Conservation (phyloP, 2,113 vertebrate genomes). For the Scophthalmus maximus region DNA sequence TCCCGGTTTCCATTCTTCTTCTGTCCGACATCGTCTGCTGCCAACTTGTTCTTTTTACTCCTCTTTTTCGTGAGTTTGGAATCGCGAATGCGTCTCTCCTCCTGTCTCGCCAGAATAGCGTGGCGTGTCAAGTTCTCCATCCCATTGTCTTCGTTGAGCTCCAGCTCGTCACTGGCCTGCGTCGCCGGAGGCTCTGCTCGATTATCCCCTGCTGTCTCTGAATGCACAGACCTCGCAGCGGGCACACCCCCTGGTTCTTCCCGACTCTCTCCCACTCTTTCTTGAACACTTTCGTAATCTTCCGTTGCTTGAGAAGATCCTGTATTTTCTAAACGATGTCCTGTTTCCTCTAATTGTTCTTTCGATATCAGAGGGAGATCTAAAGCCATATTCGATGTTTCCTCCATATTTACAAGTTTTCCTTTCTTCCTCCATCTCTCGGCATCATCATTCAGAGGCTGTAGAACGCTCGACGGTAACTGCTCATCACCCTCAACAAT, state of each 20-base stretch:
- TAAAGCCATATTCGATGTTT: not conserved
- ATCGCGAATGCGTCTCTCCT: not conserved
- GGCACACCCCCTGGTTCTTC: too few species aligned
- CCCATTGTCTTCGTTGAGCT: not conserved
- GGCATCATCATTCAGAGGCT: not conserved
- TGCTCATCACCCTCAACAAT: not conserved
- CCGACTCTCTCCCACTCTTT: not conserved
- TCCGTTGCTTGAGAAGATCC: not conserved
- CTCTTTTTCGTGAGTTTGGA: conserved; percentile 39
- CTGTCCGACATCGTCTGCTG: not conserved
- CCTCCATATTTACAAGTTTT: not conserved
- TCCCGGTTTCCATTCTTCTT: not conserved
- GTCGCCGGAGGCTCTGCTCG: not conserved
- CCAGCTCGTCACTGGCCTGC: not conserved
- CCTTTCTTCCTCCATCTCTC: not conserved
- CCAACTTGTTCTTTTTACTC: not conserved
- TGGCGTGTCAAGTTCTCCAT: not conserved
- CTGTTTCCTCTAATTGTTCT: not conserved
- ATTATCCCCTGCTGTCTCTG: too few species aligned
- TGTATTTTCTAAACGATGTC: not conserved
- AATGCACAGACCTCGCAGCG: too few species aligned
- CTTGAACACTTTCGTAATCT: too few species aligned
- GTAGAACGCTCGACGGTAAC: not conserved
- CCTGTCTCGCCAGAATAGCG: not conserved
- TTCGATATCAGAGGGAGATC: not conserved